Base-by-base conservation (phyloP, 2,797 vertebrate species). In the Malurus leucopterus region DNA sequence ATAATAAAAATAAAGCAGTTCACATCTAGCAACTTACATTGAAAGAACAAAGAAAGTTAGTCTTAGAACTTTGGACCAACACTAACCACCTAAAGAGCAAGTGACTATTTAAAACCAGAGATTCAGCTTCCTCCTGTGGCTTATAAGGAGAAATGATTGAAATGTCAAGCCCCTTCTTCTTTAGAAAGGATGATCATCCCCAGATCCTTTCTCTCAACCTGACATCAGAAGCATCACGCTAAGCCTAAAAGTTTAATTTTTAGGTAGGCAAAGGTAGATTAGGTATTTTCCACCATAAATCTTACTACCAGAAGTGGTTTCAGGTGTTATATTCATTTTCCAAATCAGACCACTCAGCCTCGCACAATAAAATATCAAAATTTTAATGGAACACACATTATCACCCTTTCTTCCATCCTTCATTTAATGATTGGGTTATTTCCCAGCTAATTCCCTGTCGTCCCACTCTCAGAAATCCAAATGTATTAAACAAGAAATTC, bases 131-230 rank as follows among this genome's bases (percentile, higher is more conserved):
- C 14, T 85, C 14, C 27, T 32, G 3, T 15, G 32, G 21, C 11
- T 70, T 46, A 27, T 11, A 58, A 54, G 64, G 20, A 23, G 26
- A 79, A 72, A 67, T 34, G 54, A 43, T 5, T 12, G 6, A 55
- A 67, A 8, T 38, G 40, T 49, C 38, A n/a, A 74, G 41, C n/a
- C 10, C 9, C 6, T 29, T 29, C 13, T 13, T 51, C 5, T 73
- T 57, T 34, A 7, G 12, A 75, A 63, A 76, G 6, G 15, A 49
- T 58, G 40, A 47, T 43, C 14, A 40, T 32, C 11, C 4, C 16
- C 29, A 22, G 29, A 41, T 4, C 0, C 0, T 1, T 4, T 43
- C 9, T 44, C 27, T 64, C 38, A 70, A 17, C 1, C 5, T 63
- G 21, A 41, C 5, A 21, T 47, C 19, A 67, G 53, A 76, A 40